Base-by-base conservation (phyloP, 2,113 vertebrate species). In the Lepidothrix coronata region DNA sequence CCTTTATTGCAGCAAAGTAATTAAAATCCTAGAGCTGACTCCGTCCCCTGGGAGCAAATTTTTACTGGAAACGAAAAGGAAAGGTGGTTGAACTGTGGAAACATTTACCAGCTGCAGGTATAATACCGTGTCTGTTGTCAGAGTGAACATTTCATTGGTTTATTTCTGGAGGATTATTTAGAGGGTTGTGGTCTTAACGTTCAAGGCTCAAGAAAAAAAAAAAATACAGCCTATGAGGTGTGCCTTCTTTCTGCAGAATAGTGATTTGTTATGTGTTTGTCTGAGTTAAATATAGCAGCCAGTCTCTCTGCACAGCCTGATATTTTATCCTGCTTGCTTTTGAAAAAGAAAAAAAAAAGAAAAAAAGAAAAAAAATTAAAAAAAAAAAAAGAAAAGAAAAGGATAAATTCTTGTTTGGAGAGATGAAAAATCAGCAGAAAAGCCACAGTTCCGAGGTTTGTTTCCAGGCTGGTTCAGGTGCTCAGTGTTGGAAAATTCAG, bases 121-220 rank as follows among this genome's bases (percentile, higher is more conserved):
- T 98, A 98, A 98, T 97, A 89, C 98, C 49, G 92, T 90, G 98
- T 98, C 98, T 98, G 98, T 98, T 98, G 98, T 98, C 95, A 98
- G 96, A 97, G 97, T 89, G 97, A 97, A 96, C 88, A 93, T 98
- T 98, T 98, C 98, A 97, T 98, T 98, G 97, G 98, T 98, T 98
- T 98, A 98, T 98, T 98, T 98, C 98, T 98, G 97, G 96, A 98
- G 98, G 98, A 98, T 98, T 98, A 98, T 98, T 98, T 98, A 98
- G 98, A 98, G 98, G 98, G 96, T 96, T 98, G 98, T 98, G 98
- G 98, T 98, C 98, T 98, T 97, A 97, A 97, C 76, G 67, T 97
- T 92, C 97, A 98, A 97, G 94, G 96, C 96, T 97, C 95, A 95
- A 94, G 89, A 92, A 97, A 95, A 96, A 97, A 96, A 97, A 77